Percentiles rank a stretch among this genome's conserved stretches.
Conservation (phyloP, 2,113 vertebrate genomes). For the Solenodon paradoxus region DNA sequence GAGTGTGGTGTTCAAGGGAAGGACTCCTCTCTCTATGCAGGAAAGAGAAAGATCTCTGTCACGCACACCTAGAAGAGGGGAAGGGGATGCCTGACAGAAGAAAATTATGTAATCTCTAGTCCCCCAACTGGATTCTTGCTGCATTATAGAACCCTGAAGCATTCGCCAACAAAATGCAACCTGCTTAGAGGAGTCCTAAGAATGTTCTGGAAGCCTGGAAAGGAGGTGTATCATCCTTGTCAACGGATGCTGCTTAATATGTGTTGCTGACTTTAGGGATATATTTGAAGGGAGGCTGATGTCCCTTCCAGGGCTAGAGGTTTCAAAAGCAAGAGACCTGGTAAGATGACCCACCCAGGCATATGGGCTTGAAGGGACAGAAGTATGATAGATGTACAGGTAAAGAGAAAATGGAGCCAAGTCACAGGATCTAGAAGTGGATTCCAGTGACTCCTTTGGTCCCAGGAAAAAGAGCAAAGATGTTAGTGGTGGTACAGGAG, state of each 20-base stretch:
- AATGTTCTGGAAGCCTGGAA: background rate
- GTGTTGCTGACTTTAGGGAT: background rate
- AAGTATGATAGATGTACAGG: background rate
- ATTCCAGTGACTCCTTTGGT: too few relatives aligned
- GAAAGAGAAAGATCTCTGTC: background rate
- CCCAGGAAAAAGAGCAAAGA: background rate
- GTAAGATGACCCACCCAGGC: too few relatives aligned
- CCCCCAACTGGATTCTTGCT: background rate
- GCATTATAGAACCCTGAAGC: background rate
- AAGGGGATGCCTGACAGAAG: background rate
- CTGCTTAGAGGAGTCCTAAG: background rate
- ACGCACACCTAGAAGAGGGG: background rate
- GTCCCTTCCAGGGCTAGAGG: background rate
- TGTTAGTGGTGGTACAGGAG: background rate
- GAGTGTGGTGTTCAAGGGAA: too few relatives aligned
- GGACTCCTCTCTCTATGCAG: background rate
- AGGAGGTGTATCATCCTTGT: background rate
- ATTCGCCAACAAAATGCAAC: background rate
- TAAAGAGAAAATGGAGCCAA: background rate
- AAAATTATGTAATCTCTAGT: background rate
- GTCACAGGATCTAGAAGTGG: background rate
- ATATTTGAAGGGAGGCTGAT: too few relatives aligned
- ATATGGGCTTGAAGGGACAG: background rate
- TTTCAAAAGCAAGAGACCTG: background rate
- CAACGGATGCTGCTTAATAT: background rate